phyloP scores from a whole-genome alignment of 2,113 vertebrate species.

The Oncorhynchus masou region DNA sequence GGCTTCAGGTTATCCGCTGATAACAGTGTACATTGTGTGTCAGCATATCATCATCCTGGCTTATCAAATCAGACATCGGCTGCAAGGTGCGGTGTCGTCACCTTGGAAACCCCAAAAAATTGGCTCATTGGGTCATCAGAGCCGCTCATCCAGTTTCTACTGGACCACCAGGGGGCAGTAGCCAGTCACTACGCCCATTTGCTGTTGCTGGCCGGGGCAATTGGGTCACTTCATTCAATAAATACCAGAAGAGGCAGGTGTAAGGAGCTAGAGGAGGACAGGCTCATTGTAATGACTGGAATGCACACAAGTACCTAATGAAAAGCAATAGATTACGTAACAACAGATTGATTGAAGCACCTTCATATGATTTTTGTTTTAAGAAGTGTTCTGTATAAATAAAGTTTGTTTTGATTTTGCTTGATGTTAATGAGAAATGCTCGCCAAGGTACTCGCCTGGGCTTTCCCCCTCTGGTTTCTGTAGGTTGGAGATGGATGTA shows the following conservation, averaged over 20 bases:
- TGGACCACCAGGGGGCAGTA: background rate
- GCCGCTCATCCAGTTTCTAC: background rate
- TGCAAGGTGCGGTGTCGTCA: conserved; percentile 17
- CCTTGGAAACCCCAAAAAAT: conserved; percentile 21
- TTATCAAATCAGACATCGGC: conserved; percentile 19
- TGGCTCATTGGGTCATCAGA: background rate
- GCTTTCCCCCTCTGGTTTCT: conserved; percentile 35
- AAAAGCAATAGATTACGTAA: background rate
- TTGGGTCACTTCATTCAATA: background rate
- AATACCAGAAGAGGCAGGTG: background rate
- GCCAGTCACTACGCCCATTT: no score
- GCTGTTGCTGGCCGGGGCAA: no score
- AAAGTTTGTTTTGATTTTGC: no score
- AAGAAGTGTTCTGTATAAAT: no score
- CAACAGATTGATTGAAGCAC: no score
- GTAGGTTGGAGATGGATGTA: conserved; percentile 65
- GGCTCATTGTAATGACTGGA: background rate
- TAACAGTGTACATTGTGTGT: background rate
- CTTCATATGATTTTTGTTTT: no score
- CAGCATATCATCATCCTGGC: background rate
- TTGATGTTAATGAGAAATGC: conserved; percentile 61
- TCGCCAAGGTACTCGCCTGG: conserved; percentile 47
- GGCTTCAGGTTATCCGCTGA: background rate
- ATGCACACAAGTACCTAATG: background rate
- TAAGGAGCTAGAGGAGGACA: no score